Base-by-base conservation (phyloP, 92 coral and sea anemone species). In the Virgularia gustaviana region DNA sequence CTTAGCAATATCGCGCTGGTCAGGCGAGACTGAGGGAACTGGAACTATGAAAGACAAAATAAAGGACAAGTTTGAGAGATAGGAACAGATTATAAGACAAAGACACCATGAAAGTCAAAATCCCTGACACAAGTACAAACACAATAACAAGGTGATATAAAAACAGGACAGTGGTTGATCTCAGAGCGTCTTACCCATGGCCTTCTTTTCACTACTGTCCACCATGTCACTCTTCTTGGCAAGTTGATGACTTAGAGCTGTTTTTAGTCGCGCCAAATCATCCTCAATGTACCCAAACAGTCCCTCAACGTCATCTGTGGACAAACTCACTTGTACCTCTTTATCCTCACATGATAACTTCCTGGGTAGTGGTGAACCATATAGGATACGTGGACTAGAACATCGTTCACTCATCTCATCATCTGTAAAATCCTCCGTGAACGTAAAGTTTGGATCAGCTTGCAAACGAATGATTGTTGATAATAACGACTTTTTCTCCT, bases 401-500 rank as follows among this genome's bases (percentile, higher is more conserved):
- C 11, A 18, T 15, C 24, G 15, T 36, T 47, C 18, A 5, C 24
- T 66, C 41, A 68, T 34, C 60, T 68, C 75, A 49, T 38, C 55
- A 3, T 68, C 75, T n/a, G 33, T 51, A 61, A 68, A 44, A 32
- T 68, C 75, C 30, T 68, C 75, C 24, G 60, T 68, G 8, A 68
- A 36, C 36, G 75, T 68, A 35, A 68, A 68, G 75, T 68, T 68
- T 12, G 75, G 75, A 34, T 68, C 75, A 2, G 75, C 51, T 49
- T 68, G 75, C 36, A 68, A 49, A 4, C 75, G 75, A 13, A 68
- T 55, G 20, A 68, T 68, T 12, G 42, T 30, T 7, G 75, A 68
- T 30, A 92, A 79, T 59, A 92, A 54, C 2, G 96, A 42, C 64
- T 89, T 95, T 70, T 89, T 92, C 44, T 92, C 96, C 34, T 83